phyloP scores from a whole-genome alignment of 2,797 vertebrate species.

The Tragopan temminckii region DNA sequence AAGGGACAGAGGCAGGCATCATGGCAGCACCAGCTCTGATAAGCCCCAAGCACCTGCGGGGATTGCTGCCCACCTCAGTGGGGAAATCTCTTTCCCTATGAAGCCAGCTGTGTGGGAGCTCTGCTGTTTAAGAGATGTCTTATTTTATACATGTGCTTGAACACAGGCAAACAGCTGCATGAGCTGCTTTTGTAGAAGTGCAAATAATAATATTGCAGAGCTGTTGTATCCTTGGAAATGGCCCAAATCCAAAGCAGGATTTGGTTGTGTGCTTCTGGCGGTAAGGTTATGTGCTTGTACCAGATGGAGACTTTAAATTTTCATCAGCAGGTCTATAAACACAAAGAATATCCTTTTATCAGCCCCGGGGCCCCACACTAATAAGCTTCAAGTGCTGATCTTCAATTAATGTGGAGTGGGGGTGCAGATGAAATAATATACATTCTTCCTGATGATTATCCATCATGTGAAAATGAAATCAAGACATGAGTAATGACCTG shows the following conservation, averaged over 20 bases:
- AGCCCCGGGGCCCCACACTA: constrained; percentile 14
- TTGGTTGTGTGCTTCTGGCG: background rate
- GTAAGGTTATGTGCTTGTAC: background rate
- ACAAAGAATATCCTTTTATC: constrained; percentile 25
- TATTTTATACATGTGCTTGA: background rate
- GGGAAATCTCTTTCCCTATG: background rate
- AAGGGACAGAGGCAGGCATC: background rate
- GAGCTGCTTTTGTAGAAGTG: background rate
- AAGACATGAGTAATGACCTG: background rate
- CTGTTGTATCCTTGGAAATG: background rate
- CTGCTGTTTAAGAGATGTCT: background rate
- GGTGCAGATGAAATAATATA: background rate
- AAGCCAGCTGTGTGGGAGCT: background rate
- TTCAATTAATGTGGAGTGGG: constrained; percentile 31
- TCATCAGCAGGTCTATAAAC: constrained; percentile 52
- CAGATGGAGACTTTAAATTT: constrained; percentile 68
- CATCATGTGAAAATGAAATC: constrained; percentile 29
- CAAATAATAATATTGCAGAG: background rate
- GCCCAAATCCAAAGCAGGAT: constrained; percentile 1
- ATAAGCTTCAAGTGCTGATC: constrained; percentile 25
- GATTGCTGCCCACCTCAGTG: background rate
- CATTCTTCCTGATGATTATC: background rate
- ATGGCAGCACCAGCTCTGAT: background rate
- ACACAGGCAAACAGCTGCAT: rapidly evolving
- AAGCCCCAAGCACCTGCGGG: background rate